phyloP scores from a whole-genome alignment of 2,888 invertebrate genomes.

The Octonoba sinensis region DNA sequence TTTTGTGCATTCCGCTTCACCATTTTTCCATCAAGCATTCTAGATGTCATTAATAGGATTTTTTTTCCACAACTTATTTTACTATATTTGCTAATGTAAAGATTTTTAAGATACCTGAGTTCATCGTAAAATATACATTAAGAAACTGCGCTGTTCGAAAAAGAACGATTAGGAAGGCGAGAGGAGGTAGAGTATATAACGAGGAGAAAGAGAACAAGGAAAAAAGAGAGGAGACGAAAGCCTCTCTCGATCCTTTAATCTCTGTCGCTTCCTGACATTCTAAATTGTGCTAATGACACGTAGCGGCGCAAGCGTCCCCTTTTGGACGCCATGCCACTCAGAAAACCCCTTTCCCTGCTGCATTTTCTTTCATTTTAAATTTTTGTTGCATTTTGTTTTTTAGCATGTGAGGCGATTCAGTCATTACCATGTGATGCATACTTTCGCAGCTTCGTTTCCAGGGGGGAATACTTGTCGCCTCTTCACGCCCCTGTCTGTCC shows the following conservation, averaged over 20 bases:
- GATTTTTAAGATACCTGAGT: too few relatives aligned
- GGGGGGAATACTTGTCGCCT: not conserved
- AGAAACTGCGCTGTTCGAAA: not conserved
- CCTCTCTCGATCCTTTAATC: constrained; percentile 49
- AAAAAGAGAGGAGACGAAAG: constrained; percentile 4
- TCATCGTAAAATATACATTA: too few relatives aligned
- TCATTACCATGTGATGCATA: constrained; percentile 61
- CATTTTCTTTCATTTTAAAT: constrained; percentile 26
- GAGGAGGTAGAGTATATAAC: constrained; percentile 11
- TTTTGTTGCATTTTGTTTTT: constrained; percentile 48
- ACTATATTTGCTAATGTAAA: too few relatives aligned
- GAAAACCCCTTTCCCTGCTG: constrained; percentile 39
- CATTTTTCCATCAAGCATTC: too few relatives aligned
- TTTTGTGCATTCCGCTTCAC: too few relatives aligned
- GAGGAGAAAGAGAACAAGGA: constrained; percentile 9
- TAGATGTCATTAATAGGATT: too few relatives aligned
- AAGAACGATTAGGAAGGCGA: constrained; percentile 7
- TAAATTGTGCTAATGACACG: constrained; percentile 64
- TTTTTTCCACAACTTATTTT: too few relatives aligned
- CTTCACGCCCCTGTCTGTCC: not conserved
- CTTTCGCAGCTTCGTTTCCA: constrained; percentile 32
- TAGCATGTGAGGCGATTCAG: constrained; percentile 29
- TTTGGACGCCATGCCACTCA: constrained; percentile 35
- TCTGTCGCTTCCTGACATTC: constrained; percentile 60
- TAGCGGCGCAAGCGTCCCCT: constrained; percentile 52